Conservation (phyloP, 1,140 invertebrate species). For the Lithobius niger region DNA sequence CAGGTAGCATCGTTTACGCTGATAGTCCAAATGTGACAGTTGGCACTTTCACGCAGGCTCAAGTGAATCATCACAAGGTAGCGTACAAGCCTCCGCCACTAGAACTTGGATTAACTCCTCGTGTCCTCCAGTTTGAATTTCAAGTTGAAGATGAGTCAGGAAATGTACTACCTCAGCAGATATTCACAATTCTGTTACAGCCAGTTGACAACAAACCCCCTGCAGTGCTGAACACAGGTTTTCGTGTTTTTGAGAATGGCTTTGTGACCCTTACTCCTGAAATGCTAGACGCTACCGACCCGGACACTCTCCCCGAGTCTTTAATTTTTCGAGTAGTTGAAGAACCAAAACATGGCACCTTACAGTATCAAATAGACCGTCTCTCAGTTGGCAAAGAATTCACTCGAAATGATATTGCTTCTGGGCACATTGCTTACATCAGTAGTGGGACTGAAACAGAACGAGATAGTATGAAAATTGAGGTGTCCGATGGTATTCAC, state of each 20-base stretch:
- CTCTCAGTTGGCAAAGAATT: conserved; percentile 27
- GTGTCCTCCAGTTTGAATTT: conserved; percentile 30
- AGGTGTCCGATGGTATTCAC: conserved; percentile 34
- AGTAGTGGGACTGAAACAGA: conserved; percentile 25
- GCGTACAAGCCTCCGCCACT: conserved; percentile 30
- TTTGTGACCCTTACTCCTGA: conserved; percentile 23
- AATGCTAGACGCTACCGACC: conserved; percentile 29
- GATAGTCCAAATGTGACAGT: conserved; percentile 25
- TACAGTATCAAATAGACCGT: conserved; percentile 25
- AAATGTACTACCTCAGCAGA: conserved; percentile 28
- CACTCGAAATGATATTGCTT: conserved; percentile 23
- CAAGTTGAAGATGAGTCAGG: conserved; percentile 29
- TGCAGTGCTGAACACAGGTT: conserved; percentile 25
- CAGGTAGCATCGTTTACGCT: conserved; percentile 28
- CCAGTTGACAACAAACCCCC: conserved; percentile 34
- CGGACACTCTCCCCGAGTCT: conserved; percentile 25
- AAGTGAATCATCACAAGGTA: conserved; percentile 33
- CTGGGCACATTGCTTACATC: conserved; percentile 27
- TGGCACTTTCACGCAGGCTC: conserved; percentile 28
- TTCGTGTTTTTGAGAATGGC: conserved; percentile 28
- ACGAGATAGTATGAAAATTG: conserved; percentile 27
- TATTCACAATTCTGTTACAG: conserved; percentile 27
- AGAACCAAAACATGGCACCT: conserved; percentile 27
- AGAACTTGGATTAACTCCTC: conserved; percentile 29
- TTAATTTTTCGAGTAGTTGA: conserved; percentile 27